Evolutionary conservation across 1,140 invertebrate species (phyloP).

Genomic region (Drosophila pseudoananassae): DNA sequence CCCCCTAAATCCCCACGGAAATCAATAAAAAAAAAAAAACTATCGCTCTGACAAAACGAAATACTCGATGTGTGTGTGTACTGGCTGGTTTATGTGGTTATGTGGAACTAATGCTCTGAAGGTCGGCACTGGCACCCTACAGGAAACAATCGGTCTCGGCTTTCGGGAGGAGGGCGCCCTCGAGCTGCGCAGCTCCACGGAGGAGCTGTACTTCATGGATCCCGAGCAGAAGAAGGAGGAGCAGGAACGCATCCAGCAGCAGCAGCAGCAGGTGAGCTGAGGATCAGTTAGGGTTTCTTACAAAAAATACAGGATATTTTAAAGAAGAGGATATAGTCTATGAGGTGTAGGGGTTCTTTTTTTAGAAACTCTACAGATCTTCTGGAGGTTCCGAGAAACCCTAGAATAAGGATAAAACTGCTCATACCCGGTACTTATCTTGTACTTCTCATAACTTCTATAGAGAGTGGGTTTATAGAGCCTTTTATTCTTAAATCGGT

Average conservation of each 20-base stretch:
- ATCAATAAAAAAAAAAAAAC: constrained; percentile 14
- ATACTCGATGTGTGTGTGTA: constrained; percentile 52
- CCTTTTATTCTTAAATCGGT: no score
- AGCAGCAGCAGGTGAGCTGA: constrained; percentile 65
- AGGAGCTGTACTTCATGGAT: constrained; percentile 92
- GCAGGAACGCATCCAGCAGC: constrained; percentile 77
- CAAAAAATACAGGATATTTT: no score
- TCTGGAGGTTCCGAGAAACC: no score
- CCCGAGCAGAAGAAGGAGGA: constrained; percentile 86
- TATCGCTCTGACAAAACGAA: constrained; percentile 32
- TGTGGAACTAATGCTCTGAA: constrained; percentile 74
- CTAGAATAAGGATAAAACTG: no score
- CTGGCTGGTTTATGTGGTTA: constrained; percentile 65
- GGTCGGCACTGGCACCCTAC: constrained; percentile 84
- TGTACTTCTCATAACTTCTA: no score
- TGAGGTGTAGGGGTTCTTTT: no score
- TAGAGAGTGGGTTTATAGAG: no score
- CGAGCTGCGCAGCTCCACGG: constrained; percentile 92
- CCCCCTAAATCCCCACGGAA: constrained; percentile 18
- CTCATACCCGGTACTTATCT: no score
- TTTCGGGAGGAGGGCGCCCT: constrained; percentile 91
- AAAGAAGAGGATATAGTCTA: neutral
- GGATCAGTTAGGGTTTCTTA: neutral
- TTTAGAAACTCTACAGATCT: no score
- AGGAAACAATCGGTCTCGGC: constrained; percentile 85